Percentiles rank a stretch among this genome's conserved stretches.
phyloP scores from a whole-genome alignment of 1,140 invertebrate genomes.

The Leguminivora glycinivorella region DNA sequence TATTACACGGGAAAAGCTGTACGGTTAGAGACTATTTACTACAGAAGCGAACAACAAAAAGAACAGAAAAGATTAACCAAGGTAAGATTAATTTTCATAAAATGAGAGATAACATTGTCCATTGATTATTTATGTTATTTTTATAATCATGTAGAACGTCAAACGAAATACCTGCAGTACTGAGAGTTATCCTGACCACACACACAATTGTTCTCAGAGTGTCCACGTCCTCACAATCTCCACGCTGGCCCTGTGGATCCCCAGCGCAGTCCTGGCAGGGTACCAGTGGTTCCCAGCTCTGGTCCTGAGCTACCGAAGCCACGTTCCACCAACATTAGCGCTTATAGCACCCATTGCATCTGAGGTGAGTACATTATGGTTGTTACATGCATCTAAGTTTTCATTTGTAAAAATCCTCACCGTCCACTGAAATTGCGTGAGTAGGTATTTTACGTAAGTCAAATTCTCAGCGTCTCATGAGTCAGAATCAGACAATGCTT shows the following conservation, averaged over 20 bases:
- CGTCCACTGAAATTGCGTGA: too few relatives aligned
- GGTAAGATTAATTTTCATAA: constrained; percentile 45
- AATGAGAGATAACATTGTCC: too few relatives aligned
- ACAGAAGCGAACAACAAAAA: constrained; percentile 60
- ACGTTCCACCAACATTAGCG: constrained; percentile 65
- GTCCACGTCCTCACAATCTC: constrained; percentile 58
- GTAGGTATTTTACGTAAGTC: too few relatives aligned
- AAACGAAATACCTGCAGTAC: background rate
- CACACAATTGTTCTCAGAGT: constrained; percentile 60
- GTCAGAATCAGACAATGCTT: too few relatives aligned
- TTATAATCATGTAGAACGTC: too few relatives aligned
- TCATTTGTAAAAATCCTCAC: background rate
- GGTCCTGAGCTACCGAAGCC: constrained; percentile 55
- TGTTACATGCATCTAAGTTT: constrained; percentile 19
- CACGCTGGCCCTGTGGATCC: constrained; percentile 73
- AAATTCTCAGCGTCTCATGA: too few relatives aligned
- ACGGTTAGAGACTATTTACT: constrained; percentile 68
- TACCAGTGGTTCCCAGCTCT: constrained; percentile 69
- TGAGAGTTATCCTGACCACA: too few relatives aligned
- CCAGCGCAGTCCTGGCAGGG: constrained; percentile 61
- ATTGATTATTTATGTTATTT: too few relatives aligned
- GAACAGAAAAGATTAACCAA: constrained; percentile 65
- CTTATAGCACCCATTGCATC: constrained; percentile 70
- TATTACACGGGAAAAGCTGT: constrained; percentile 68
- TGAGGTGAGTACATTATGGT: constrained; percentile 53